phyloP scores from a whole-genome alignment of 2,888 invertebrate genomes.

The Isotomurus palustris region DNA sequence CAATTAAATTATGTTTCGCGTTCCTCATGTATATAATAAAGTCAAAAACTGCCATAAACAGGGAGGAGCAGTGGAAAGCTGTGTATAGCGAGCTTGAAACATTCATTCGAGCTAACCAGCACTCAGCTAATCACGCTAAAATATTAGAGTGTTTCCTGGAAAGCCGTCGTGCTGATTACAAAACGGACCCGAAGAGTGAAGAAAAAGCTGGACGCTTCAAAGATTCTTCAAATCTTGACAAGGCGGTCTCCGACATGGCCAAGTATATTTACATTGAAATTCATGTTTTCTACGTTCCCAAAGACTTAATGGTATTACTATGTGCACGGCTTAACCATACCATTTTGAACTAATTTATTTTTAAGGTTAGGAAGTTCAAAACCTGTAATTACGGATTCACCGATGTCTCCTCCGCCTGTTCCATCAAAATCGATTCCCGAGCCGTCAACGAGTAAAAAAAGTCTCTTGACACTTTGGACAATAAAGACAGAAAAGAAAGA shows the following conservation, averaged over 20 bases:
- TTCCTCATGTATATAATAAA: not conserved
- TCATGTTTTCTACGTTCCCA: no score
- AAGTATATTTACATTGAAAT: no score
- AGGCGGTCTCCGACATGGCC: slow-evolving; percentile 22
- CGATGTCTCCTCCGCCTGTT: slow-evolving; percentile 70
- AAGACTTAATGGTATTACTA: no score
- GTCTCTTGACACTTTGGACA: slow-evolving; percentile 32
- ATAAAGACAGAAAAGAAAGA: slow-evolving; percentile 41
- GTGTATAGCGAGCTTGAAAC: slow-evolving; percentile 87
- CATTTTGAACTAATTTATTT: not conserved
- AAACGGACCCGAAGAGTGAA: slow-evolving; percentile 55
- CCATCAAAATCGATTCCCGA: slow-evolving; percentile 14
- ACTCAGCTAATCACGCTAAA: slow-evolving; percentile 71
- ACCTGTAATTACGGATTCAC: slow-evolving; percentile 68
- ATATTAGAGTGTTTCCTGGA: slow-evolving; percentile 77
- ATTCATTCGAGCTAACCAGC: slow-evolving; percentile 70
- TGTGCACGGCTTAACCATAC: not conserved
- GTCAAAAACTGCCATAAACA: slow-evolving; percentile 34
- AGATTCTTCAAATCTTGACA: slow-evolving; percentile 21
- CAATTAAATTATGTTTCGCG: slow-evolving; percentile 5
- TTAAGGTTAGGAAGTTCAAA: not conserved
- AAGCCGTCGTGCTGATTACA: slow-evolving; percentile 55
- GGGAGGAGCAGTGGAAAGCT: slow-evolving; percentile 84
- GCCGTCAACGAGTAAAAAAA: not conserved
- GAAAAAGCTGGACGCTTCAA: slow-evolving; percentile 51